Percentiles rank a stretch among this genome's conserved stretches.
Evolutionary conservation across 1,140 invertebrate genomes (phyloP).

Genomic region (Aphelinus atriplicis): DNA sequence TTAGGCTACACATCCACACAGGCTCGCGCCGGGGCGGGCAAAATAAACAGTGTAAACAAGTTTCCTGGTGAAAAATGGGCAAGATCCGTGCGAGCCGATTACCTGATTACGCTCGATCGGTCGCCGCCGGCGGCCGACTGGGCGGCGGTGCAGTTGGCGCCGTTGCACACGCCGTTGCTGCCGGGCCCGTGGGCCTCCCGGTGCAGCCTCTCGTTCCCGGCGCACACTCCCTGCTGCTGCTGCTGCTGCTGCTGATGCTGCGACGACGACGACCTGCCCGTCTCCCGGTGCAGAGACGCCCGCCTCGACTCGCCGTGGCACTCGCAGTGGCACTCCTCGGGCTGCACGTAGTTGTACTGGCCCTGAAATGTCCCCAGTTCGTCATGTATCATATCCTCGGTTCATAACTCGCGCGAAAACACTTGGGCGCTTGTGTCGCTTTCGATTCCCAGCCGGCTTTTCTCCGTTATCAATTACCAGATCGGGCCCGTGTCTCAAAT

Average conservation of each 20-base stretch:
- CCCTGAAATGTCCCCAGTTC: slow-evolving; percentile 31
- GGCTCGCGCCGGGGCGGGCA: not conserved
- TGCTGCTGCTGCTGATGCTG: slow-evolving; percentile 45
- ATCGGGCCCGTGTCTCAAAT: no score
- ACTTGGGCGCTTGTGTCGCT: no score
- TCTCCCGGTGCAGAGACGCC: slow-evolving; percentile 52
- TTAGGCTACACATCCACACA: no score
- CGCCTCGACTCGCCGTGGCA: slow-evolving; percentile 74
- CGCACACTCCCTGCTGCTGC: slow-evolving; percentile 38
- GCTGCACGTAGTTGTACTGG: slow-evolving; percentile 80
- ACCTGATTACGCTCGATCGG: slow-evolving; percentile 54
- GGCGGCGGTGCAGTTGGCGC: slow-evolving; percentile 44
- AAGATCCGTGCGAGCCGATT: slow-evolving; percentile 45
- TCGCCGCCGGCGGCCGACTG: slow-evolving; percentile 25
- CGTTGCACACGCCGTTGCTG: slow-evolving; percentile 42
- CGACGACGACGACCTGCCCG: slow-evolving; percentile 37
- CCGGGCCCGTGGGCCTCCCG: slow-evolving; percentile 35
- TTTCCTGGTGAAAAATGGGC: slow-evolving; percentile 33
- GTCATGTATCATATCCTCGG: no score
- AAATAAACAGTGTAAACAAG: not conserved
- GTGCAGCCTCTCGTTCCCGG: slow-evolving; percentile 26
- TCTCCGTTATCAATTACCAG: no score
- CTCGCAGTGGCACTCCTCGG: slow-evolving; percentile 83
- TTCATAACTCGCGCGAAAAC: no score
- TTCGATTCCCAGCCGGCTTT: no score